A percentile compares a stretch with the other conserved stretches of the same genome.
phyloP scores from a whole-genome alignment of 2,888 invertebrate species.

The Aleiodes alternator region DNA sequence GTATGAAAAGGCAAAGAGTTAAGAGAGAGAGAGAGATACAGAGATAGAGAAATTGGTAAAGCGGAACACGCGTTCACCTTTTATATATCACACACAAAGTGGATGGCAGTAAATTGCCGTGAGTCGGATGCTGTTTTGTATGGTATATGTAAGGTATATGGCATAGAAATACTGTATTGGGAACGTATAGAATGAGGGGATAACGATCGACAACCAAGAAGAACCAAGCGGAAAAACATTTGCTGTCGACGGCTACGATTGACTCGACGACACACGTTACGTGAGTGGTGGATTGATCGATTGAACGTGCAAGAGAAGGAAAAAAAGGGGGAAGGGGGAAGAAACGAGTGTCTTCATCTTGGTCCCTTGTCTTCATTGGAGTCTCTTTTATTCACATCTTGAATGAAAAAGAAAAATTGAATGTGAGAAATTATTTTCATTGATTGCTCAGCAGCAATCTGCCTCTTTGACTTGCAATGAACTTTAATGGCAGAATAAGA shows the following conservation, averaged over 20 bases:
- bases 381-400: neutral
- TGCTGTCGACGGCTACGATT: constrained; percentile 35
- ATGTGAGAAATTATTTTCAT: too few relatives aligned
- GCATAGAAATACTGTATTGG: constrained; percentile 10
- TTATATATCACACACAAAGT: constrained; percentile 26
- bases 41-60: constrained; percentile 29
- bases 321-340: too few relatives aligned
- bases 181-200: constrained; percentile 20
- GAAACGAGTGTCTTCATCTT: constrained; percentile 4
- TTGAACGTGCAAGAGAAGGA: constrained; percentile 10
- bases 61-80: constrained; percentile 36
- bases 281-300: constrained; percentile 44
- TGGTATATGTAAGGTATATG: neutral
- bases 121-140: constrained; percentile 22
- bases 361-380: constrained; percentile 11
- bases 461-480: too few relatives aligned
- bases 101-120: constrained; percentile 39
- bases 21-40: neutral
- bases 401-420: too few relatives aligned
- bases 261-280: constrained; percentile 32
- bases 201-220: constrained; percentile 31
- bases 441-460: too few relatives aligned
- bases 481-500: too few relatives aligned
- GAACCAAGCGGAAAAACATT: constrained; percentile 39
- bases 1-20: neutral